A percentile compares a stretch with the other conserved stretches of the same genome.
Conservation (phyloP, 2,113 vertebrate species). For the Vicugna pacos region DNA sequence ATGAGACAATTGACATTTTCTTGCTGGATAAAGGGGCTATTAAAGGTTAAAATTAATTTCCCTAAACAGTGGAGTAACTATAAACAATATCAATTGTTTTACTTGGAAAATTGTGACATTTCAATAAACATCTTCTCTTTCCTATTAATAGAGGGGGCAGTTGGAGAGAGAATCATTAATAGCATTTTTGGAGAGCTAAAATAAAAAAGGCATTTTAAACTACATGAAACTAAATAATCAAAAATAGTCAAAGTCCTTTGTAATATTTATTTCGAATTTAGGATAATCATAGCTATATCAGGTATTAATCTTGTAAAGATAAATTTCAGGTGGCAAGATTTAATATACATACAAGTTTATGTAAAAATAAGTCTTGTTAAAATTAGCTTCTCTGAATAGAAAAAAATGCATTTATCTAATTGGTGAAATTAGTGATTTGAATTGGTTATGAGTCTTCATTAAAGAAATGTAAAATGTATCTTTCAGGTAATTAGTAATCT, state of each 20-base stretch:
- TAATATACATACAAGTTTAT: not conserved
- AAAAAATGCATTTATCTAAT: not conserved
- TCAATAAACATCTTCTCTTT: not conserved
- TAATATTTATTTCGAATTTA: not conserved
- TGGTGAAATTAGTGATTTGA: slow-evolving; percentile 45
- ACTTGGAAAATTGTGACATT: slow-evolving; percentile 31
- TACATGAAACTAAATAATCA: not conserved
- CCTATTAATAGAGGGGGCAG: fast-evolving
- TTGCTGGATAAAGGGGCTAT: slow-evolving; percentile 25
- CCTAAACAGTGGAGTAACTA: not conserved
- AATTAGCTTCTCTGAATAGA: slow-evolving; percentile 9
- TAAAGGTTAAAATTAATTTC: slow-evolving; percentile 52
- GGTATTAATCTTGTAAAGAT: not conserved
- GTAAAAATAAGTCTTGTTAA: slow-evolving; percentile 24
- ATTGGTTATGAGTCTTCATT: slow-evolving; percentile 61
- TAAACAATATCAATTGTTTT: slow-evolving; percentile 16
- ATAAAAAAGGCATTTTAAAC: not conserved
- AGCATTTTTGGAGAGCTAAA: not conserved
- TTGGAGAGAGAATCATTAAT: not conserved
- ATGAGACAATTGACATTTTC: slow-evolving; percentile 58
- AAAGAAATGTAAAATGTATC: slow-evolving; percentile 50
- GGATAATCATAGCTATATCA: not conserved
- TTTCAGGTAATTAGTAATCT: slow-evolving; percentile 66
- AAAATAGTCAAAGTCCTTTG: not conserved
- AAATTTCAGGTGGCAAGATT: not conserved